Evolutionary conservation across 2,888 invertebrate species (phyloP), one percentile per base, ranked within the genome.

Genomic region (Limulus polyphemus): DNA sequence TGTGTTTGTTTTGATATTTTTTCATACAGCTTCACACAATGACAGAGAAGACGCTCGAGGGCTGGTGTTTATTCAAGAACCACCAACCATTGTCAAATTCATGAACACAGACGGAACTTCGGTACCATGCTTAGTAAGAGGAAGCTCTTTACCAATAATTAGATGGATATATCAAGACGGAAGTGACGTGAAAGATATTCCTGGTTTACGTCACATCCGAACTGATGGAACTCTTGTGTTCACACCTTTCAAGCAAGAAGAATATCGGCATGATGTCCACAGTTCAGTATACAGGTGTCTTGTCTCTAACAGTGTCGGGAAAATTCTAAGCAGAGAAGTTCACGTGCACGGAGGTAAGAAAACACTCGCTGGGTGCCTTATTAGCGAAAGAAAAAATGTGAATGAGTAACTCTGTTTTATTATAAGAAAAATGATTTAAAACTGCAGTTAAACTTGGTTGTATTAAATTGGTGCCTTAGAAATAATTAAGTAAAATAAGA

Each of bases 211-310:
- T 17, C 63, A 65, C 49, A 57, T 69, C 47, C 58, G 67, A 10
- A 62, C 64, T 11, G 68, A 94, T 77, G 93, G 94, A 74, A 92
- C 93, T 75, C 80, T 95, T 72, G 88, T 91, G 58, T 93, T 95
- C 77, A 91, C 91, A 64, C 92, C 94, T 47, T 95, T 95, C 83
- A 84, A 91, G 64, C 91, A 91, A 59, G 90, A 90, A 77, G 90
- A 90, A 76, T 94, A 93, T 75, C 83, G 90, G 55, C 91, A 93
- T 77, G 90, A 92, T 77, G 90, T 94, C 54, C 94, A 95, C 76
- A 91, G 92, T 65, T 90, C 92, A 78, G 88, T 90, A 65, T 94
- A 95, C 79, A 87, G 90, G 70, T 95, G 95, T 76, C 81, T 90
- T 70, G 94, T 94, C 11, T 84, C 86, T 72, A 94, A 90, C 77